Conservation (phyloP, 2,113 vertebrate genomes). For the Pachycephala philippinensis region DNA sequence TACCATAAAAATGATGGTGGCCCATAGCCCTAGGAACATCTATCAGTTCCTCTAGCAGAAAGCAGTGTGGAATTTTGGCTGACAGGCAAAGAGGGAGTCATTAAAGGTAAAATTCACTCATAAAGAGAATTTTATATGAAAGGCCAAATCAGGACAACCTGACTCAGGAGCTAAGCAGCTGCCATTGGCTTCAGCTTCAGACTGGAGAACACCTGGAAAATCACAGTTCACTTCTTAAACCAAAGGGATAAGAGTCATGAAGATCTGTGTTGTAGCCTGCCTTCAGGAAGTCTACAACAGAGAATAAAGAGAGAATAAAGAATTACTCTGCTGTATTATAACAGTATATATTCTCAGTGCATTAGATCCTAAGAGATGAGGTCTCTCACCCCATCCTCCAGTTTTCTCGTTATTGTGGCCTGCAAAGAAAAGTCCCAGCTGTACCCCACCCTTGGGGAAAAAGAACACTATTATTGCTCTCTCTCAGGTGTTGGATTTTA, state of each 20-base stretch:
- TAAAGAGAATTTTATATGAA: not conserved
- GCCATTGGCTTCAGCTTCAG: not conserved
- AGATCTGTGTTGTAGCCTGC: not conserved
- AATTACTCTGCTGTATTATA: not conserved
- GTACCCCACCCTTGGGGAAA: fast-evolving
- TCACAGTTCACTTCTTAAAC: not conserved
- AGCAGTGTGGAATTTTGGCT: not conserved
- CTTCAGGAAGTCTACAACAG: not conserved
- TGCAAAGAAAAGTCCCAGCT: not conserved
- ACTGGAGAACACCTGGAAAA: not conserved
- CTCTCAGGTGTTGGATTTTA: not conserved
- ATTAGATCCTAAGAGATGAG: not conserved
- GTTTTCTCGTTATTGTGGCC: not conserved
- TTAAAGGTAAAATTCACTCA: not conserved
- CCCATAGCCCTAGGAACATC: not conserved
- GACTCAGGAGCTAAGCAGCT: not conserved
- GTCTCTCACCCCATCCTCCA: not conserved
- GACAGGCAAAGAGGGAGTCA: not conserved
- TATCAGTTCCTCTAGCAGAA: not conserved
- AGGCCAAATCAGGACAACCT: not conserved
- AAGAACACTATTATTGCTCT: not conserved
- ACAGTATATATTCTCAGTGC: not conserved
- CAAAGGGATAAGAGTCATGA: not conserved
- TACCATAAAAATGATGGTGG: not conserved
- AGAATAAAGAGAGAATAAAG: not conserved